Base-by-base conservation (phyloP, 2,113 vertebrate species). In the Elephantulus edwardii region DNA sequence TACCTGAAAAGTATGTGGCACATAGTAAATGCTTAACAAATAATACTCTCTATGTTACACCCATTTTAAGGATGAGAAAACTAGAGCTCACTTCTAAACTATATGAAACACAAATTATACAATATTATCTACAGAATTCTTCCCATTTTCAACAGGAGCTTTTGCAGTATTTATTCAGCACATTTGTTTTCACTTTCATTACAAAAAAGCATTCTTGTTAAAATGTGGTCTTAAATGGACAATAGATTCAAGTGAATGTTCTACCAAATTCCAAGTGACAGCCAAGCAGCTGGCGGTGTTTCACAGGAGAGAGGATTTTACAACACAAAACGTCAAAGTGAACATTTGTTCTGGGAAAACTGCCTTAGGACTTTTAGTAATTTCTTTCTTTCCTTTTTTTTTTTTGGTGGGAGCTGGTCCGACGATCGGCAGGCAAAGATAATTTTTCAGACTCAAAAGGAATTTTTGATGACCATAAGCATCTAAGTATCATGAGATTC, bases 401-500 rank as follows among this genome's bases (percentile, higher is more conserved):
- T 44, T 86, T 81, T 70, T 5, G 58, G 44, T 54, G 33, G 56
- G 42, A 44, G 24, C 5, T 19, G 7, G 2, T 38, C 46, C 62
- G 11, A 64, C 40, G 33, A 20, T 76, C 24, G 1, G 72, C 6
- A 76, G 35, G 71, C 83, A 89, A 78, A 64, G 20, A 78, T 44
- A 85, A 86, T 66, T 64, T 82, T 92, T 91, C 89, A 30, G 0
- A 86, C 89, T 98, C 97, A 97, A 97, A 96, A 96, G 96, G 91
- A 97, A 96, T 96, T 97, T 96, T 96, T 98, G 97, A 97, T 98
- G 95, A 85, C 90, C 93, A 94, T 90, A 96, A 90, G 81, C 85
- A 96, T 95, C 94, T 96, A 97, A 97, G 96, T 96, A 97, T 98
- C 98, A 98, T 97, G 97, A 93, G 97, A 97, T 97, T 97, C 92